phyloP scores from a whole-genome alignment of 2,797 vertebrate genomes.

The Ptychadena robeensis region DNA sequence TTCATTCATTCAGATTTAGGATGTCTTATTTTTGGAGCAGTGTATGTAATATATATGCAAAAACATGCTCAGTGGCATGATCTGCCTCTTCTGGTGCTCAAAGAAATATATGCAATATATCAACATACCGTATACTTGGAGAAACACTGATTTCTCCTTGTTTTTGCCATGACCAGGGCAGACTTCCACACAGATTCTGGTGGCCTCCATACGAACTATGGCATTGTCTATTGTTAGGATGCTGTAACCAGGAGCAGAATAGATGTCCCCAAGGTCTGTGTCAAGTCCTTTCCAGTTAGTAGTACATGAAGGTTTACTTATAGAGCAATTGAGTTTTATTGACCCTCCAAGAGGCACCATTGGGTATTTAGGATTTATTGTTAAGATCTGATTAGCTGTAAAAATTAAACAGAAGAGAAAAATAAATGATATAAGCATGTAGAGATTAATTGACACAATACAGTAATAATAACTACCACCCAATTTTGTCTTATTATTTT shows the following conservation, averaged over 20 bases:
- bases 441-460: background rate
- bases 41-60: too few species aligned
- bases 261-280: conserved; percentile 66
- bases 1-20: too few species aligned
- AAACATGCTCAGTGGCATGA: too few species aligned
- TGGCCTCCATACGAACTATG: conserved; percentile 46
- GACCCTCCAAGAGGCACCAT: conserved; percentile 67
- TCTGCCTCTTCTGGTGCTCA: too few species aligned
- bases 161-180: conserved; percentile 20
- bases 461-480: background rate
- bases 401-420: background rate
- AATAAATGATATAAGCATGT: background rate
- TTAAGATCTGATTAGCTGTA: conserved; percentile 43
- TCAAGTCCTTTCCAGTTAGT: conserved; percentile 77
- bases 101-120: fast-evolving
- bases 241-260: conserved; percentile 64
- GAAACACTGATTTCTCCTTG: fast-evolving
- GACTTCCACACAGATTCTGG: conserved; percentile 66
- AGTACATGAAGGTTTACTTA: conserved; percentile 49
- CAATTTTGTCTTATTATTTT: too few species aligned
- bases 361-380: conserved; percentile 61
- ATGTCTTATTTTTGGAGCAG: too few species aligned
- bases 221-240: conserved; percentile 65
- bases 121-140: conserved; percentile 72
- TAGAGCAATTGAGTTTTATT: conserved; percentile 67